Percentiles rank a stretch among this genome's conserved stretches.
These are phyloP conservation scores for Lithobates pipiens DNA, from an alignment of 2,797 vertebrate genomes.

Conservation along the genomic window DNA sequence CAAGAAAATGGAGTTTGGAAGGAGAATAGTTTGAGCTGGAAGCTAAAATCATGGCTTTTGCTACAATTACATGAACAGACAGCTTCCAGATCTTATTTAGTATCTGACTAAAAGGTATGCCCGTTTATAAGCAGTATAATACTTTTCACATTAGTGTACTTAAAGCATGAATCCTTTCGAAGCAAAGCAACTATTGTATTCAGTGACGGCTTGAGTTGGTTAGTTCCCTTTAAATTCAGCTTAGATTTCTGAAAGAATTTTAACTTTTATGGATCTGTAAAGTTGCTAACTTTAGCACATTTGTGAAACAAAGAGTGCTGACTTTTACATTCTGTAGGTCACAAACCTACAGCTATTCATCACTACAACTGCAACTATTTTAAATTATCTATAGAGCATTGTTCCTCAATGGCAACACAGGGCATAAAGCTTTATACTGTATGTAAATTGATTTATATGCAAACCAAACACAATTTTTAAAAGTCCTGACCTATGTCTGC, in stretches of 20 bases:
- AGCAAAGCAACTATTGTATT: not conserved
- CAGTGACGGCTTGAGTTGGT: conserved; percentile 3
- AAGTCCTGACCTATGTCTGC: not conserved
- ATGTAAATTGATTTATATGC: conserved; percentile 23
- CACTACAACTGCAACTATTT: conserved; percentile 29
- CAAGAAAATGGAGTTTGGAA: not conserved
- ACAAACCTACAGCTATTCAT: conserved; percentile 54
- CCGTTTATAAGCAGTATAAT: too few relatives aligned
- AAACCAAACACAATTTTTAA: conserved; percentile 13
- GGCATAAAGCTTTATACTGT: not conserved
- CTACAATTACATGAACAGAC: not conserved
- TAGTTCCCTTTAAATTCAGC: conserved; percentile 32
- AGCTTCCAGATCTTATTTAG: not conserved
- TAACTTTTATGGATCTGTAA: conserved; percentile 50
- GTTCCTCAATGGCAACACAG: conserved; percentile 11
- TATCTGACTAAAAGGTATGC: not conserved
- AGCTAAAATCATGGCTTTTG: not conserved
- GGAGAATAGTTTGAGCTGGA: not conserved
- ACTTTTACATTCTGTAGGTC: conserved; percentile 59
- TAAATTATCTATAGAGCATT: conserved; percentile 45
- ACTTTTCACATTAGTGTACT: not conserved
- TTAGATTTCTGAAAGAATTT: conserved; percentile 16
- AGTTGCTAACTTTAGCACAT: conserved; percentile 59
- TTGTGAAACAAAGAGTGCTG: conserved; percentile 45
- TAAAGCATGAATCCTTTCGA: not conserved